Conservation (phyloP, 2,888 invertebrate genomes). For the Metallyticus violacea region DNA sequence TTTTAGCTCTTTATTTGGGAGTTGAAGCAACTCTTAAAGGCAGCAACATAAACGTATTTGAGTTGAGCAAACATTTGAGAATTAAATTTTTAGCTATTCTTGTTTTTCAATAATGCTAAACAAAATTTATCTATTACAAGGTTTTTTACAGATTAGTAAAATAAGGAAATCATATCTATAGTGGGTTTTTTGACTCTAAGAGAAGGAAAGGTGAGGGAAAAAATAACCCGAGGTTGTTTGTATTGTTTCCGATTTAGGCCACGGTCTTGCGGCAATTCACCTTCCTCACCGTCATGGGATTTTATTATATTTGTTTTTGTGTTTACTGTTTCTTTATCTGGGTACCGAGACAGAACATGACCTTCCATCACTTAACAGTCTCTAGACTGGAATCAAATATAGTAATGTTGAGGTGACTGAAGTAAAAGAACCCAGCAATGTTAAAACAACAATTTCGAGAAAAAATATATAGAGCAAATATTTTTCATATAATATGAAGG, state of each 20-base stretch:
- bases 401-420: too few relatives aligned
- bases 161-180: neutral
- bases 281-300: neutral
- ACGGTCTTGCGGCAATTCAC: neutral
- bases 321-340: neutral
- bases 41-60: neutral
- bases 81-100: too few relatives aligned
- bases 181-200: neutral
- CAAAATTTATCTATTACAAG: neutral
- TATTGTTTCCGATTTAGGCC: neutral
- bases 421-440: too few relatives aligned
- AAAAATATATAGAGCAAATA: too few relatives aligned
- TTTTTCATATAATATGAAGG: too few relatives aligned
- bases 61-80: neutral
- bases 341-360: neutral
- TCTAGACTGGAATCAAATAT: neutral
- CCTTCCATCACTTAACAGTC: neutral
- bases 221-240: neutral
- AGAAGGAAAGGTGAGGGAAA: neutral
- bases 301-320: neutral
- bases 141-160: neutral
- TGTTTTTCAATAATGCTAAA: neutral
- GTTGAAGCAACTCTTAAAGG: too few relatives aligned
- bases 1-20: too few relatives aligned
- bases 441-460: too few relatives aligned